Base-by-base conservation (phyloP, 2,113 vertebrate species). In the Sinosuthora webbiana region DNA sequence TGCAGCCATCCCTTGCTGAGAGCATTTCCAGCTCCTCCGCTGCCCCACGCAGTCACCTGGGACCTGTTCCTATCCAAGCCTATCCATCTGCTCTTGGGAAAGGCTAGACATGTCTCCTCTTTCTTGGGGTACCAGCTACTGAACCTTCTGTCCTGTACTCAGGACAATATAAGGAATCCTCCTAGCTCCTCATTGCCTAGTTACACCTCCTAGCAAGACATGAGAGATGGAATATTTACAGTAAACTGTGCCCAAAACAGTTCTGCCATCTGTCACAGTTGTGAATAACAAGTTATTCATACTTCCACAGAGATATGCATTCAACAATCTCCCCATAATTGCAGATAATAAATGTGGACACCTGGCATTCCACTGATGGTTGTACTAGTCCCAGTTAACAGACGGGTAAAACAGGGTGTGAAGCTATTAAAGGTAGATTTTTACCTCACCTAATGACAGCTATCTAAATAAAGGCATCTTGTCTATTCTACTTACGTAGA, bases 21-120 rank as follows among this genome's bases (percentile, higher is more conserved):
- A 10, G 4, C 8, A 13, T 45, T 25, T n/a, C 23, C 21, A 45
- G 18, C 18, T 70, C 24, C 24, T 75, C 21, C 63, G 1, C 21
- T 70, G 28, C 17, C 45, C 9, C 27, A n/a, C 0, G 0, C 16
- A n/a, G 21, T 5, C 13, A 6, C 59, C 60, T 42, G 22, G 44
- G 30, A 75, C 35, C 8, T 69, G 19, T 33, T 64, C 3, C 53
- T 11, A 23, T 19, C 15, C 24, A 30, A 50, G 6, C 15, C 50
- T 35, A 14, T 15, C 5, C 20, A 44, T 18, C 37, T 83, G 20
- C 42, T 75, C 27, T 10, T 13, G 31, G 37, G 9, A 53, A 88
- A 60, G 15, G 7, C 24, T 52, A 8, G 4, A 56, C 15, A 45
- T 44, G 24, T 7, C 33, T 63, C 27, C 12, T 50, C 30, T n/a